Evolutionary conservation across 2,113 vertebrate genomes (phyloP).

Genomic region (Terrapene triunguis): DNA sequence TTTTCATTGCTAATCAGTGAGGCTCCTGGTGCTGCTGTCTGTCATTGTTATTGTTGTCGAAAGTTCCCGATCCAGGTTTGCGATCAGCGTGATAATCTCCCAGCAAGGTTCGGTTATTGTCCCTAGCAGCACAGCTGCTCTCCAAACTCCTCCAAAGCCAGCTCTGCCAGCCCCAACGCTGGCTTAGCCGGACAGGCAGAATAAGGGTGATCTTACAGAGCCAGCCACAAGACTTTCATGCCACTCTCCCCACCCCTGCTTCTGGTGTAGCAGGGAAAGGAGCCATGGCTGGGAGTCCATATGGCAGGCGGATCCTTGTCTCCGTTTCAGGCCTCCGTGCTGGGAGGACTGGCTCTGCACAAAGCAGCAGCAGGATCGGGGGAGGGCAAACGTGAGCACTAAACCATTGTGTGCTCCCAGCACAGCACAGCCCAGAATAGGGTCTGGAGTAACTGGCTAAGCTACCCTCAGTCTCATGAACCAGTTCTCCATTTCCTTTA

Average conservation of each 20-base stretch:
- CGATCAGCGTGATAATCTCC: background rate
- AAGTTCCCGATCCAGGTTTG: background rate
- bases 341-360: background rate
- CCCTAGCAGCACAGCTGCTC: background rate
- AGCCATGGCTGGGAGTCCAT: background rate
- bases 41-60: background rate
- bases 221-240: background rate
- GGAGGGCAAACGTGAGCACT: background rate
- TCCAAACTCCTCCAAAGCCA: background rate
- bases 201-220: background rate
- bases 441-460: background rate
- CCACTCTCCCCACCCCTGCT: background rate
- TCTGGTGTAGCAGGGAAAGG: background rate
- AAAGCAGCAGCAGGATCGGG: background rate
- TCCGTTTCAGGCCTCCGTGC: background rate
- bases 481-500: background rate
- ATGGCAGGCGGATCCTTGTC: background rate
- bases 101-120: background rate
- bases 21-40: background rate
- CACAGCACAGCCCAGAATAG: background rate
- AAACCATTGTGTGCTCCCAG: background rate
- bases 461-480: background rate
- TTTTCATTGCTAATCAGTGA: background rate
- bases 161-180: background rate
- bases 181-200: background rate